These are phyloP conservation scores for Poicephalus meyeri DNA, from an alignment of 2,113 vertebrate species.

Conservation along the genomic window DNA sequence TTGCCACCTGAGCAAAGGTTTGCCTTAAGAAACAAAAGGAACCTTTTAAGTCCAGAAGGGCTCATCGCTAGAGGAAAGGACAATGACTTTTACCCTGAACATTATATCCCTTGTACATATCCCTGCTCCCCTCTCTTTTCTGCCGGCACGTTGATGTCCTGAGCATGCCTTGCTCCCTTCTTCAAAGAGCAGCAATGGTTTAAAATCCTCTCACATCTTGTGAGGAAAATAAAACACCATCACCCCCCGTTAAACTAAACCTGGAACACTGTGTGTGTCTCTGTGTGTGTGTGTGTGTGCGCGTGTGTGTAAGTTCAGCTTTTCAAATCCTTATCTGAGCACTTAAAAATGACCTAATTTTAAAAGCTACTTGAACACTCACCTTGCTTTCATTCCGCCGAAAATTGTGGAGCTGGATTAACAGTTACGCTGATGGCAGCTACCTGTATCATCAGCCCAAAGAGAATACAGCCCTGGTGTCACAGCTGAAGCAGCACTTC, in stretches of 20 bases:
- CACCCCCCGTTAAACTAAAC: not conserved
- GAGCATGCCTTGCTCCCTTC: not conserved
- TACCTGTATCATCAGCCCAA: not conserved
- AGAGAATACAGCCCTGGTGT: not conserved
- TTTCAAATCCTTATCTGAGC: not conserved
- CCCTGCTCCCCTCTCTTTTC: not conserved
- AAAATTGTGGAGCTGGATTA: not conserved
- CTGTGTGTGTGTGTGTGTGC: no score
- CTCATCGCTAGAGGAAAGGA: not conserved
- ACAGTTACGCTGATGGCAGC: not conserved
- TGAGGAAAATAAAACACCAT: not conserved
- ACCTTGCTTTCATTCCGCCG: not conserved
- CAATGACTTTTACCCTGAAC: not conserved
- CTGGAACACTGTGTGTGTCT: not conserved
- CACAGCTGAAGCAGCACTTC: not conserved
- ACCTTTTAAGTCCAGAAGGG: not conserved
- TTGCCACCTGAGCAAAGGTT: not conserved
- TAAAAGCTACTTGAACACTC: not conserved
- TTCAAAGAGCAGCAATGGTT: not conserved
- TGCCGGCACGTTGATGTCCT: fast-evolving
- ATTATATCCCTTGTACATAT: not conserved
- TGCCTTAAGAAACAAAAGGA: not conserved
- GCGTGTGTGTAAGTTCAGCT: not conserved
- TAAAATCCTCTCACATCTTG: not conserved
- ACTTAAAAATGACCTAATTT: slow-evolving; percentile 1